Evolutionary conservation across 2,888 invertebrate species (phyloP).

Genomic region (Plusia festucae): DNA sequence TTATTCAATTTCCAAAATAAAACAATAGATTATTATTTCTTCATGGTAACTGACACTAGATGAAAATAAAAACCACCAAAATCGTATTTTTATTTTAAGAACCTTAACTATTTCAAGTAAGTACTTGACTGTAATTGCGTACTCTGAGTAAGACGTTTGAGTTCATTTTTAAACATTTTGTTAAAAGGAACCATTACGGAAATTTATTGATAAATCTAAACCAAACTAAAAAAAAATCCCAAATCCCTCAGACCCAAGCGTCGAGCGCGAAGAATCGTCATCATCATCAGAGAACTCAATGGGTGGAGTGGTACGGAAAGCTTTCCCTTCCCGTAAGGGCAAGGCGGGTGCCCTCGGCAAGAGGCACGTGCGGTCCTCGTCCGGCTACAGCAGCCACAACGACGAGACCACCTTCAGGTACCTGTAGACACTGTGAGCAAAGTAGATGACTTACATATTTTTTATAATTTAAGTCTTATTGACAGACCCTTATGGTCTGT

Average conservation of each 20-base stretch:
- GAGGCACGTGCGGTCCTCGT: slow-evolving; percentile 93
- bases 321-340: slow-evolving; percentile 91
- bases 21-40: too few species aligned
- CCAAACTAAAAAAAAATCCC: not conserved
- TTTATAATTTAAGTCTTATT: slow-evolving; percentile 33
- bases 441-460: slow-evolving; percentile 49
- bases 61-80: too few species aligned
- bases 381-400: slow-evolving; percentile 95
- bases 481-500: not conserved
- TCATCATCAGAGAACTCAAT: slow-evolving; percentile 94
- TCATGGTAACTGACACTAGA: too few species aligned
- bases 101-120: too few species aligned
- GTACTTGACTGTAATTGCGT: too few species aligned
- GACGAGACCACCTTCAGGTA: slow-evolving; percentile 96
- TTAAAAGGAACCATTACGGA: too few species aligned
- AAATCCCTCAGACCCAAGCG: slow-evolving; percentile 80
- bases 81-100: too few species aligned
- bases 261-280: slow-evolving; percentile 93
- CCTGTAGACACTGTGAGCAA: slow-evolving; percentile 56
- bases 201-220: too few species aligned
- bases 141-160: too few species aligned
- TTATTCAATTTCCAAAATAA: too few species aligned
- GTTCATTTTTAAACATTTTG: too few species aligned
- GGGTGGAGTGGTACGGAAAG: slow-evolving; percentile 91
- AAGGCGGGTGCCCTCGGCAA: slow-evolving; percentile 91